Base-by-base conservation (phyloP, 2,113 vertebrate species). In the Pungitius pungitius region DNA sequence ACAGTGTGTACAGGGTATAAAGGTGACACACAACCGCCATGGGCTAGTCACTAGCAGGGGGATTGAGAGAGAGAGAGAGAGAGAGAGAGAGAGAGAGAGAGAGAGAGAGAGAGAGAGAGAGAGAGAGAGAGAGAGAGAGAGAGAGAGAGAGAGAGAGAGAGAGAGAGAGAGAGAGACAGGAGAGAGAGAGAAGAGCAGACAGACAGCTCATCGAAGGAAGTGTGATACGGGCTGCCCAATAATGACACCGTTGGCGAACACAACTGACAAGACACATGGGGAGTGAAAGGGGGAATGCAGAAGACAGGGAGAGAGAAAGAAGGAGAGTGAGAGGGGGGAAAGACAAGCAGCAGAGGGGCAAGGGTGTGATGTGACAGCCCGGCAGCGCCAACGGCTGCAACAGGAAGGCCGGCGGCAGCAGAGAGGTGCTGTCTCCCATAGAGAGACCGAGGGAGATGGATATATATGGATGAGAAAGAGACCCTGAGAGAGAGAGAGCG, bases 351-450 rank as follows among this genome's bases (percentile, higher is more conserved):
- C 87, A 87, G 85, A 90, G 86, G 90, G 89, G 76, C 88, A 87
- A 89, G 90, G 89, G 93, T 90, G 89, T 92, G 93, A 93, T 90
- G 87, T 93, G 93, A 93, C 92, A 93, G 90, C 89, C 84, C 87
- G 87, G 91, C 85, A 87, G 85, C 91, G 92, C 92, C 92, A 93
- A 88, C 67, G 87, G 91, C 91, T 92, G 92, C 91, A 91, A 92
- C 75, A 80, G 86, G 90, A 90, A 92, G 92, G 91, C 90, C 91
- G 92, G 87, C 77, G 85, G 89, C 87, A 76, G 88, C 85, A 71
- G 81, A 92, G 85, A 91, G 90, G 90, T 89, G 91, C 80, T 27
- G 85, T 83, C 79, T 89, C 77, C 56, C 80, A 14, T 51, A 85
- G 75, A 83, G 73, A 73, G 47, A 73, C 58, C 26, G 77, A 33